Evolutionary conservation across 2,888 invertebrate genomes (phyloP), one percentile per base, ranked within the genome.

Genomic region (Drosophila bunnanda): DNA sequence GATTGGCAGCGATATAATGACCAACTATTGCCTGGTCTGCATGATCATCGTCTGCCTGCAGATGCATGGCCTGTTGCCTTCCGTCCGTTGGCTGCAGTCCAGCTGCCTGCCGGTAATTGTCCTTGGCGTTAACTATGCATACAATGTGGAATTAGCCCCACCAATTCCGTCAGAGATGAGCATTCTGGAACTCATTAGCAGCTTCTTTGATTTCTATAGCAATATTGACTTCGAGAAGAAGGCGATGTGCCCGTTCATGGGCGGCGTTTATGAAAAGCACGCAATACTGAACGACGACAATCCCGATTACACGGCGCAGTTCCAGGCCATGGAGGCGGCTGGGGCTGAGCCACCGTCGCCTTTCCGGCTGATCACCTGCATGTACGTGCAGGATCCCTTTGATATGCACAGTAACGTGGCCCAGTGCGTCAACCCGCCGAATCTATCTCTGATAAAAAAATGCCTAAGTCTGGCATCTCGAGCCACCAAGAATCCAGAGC

Each of bases 41-140:
- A 90, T 97, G 87, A 92, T 95, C 15, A 92, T 96, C 36, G 96
- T 95, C 91, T 96, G 95, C 89, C 92, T 96, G 43, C 96, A 96
- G 91, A 95, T 95, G 91, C 93, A 5, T 76, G 93, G 30, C 7
- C 84, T 95, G 13, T 20, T 92, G 32, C 87, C 88, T 1, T 84
- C 96, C 0, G 83, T 94, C 0, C 93, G 96, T n/a, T 79, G 73
- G 17, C 13, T 91, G 30, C 91, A 91, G 74, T 13, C 50, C 0
- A 20, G 52, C 6, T 69, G 76, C 8, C 55, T 43, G 1, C 72
- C 64, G 94, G 94, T 89, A 76, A 88, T 15, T 84, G 65, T 80
- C 0, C 46, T 66, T 25, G 88, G 85, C 22, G 66, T 91, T 4
- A 89, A 90, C 55, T 90, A 88, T 55, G 85, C 79, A 0, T 89